phyloP scores from a whole-genome alignment of 2,797 vertebrate species.

The Mus spretus region DNA sequence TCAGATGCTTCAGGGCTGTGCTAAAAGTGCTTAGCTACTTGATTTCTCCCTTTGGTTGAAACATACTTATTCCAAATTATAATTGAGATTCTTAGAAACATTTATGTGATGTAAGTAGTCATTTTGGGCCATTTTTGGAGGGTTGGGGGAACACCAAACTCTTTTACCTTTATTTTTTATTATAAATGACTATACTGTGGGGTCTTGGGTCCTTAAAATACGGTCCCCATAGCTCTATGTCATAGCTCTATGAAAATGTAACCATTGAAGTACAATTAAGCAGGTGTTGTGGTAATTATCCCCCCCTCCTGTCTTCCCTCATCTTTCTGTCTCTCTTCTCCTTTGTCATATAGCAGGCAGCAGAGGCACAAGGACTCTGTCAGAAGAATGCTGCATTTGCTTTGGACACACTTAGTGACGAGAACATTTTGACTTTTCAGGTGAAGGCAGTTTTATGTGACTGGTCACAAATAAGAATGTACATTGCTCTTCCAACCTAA shows the following conservation, averaged over 20 bases:
- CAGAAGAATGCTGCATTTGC: conserved; percentile 38
- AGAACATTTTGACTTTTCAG: conserved; percentile 31
- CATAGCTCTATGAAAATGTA: conserved; percentile 26
- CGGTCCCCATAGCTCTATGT: neutral
- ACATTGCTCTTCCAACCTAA: conserved; percentile 18
- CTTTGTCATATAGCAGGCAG: neutral
- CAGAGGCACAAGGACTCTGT: conserved; percentile 30
- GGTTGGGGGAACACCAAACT: neutral
- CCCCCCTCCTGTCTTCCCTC: neutral
- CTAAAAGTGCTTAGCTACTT: neutral
- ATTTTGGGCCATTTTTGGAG: neutral
- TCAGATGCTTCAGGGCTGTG: neutral
- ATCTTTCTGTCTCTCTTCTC: neutral
- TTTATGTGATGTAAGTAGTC: neutral
- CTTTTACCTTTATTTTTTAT: conserved; percentile 6
- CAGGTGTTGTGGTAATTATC: neutral
- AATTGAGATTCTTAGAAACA: neutral
- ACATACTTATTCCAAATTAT: neutral
- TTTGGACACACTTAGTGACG: neutral
- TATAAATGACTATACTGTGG: neutral
- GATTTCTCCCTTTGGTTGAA: neutral
- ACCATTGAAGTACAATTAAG: neutral
- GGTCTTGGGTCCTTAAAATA: neutral
- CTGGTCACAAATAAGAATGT: conserved; percentile 23
- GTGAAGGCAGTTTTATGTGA: neutral